These are phyloP conservation scores for Genyomyrus donnyi DNA, from an alignment of 2,113 vertebrate genomes.

Conservation along the genomic window DNA sequence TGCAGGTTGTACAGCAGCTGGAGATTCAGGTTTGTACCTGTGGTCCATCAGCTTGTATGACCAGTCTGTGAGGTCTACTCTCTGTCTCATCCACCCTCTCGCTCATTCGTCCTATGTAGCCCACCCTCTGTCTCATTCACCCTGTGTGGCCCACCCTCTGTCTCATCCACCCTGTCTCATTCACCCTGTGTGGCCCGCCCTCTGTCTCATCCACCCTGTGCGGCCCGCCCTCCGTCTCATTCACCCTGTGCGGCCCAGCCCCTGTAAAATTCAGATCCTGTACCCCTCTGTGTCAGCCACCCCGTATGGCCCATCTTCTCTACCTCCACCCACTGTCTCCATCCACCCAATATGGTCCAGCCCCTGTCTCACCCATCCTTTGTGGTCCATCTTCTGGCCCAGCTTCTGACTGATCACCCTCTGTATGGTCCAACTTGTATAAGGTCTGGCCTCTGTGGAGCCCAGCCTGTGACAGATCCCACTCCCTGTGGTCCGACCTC, in stretches of 20 bases:
- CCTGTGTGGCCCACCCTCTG: not conserved
- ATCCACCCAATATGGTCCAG: not conserved
- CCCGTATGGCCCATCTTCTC: not conserved
- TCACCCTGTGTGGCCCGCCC: no score
- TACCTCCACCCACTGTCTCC: not conserved
- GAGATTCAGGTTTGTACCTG: slow-evolving; percentile 86
- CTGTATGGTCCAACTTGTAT: not conserved
- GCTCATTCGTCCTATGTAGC: not conserved
- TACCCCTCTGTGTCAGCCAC: not conserved
- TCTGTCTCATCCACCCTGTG: no score
- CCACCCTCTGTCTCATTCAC: not conserved
- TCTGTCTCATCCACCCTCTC: not conserved
- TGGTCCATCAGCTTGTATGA: slow-evolving; percentile 10
- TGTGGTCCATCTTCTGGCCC: not conserved
- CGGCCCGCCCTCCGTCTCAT: no score
- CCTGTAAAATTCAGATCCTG: no score
- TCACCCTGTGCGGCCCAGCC: not conserved
- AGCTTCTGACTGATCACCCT: not conserved
- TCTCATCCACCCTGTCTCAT: no score
- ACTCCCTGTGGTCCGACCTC: not conserved
- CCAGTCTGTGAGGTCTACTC: not conserved
- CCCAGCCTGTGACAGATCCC: not conserved
- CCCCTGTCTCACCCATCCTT: not conserved
- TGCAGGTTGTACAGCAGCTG: slow-evolving; percentile 97
- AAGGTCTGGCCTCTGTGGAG: not conserved